Percentiles rank a stretch among this genome's conserved stretches.
These are phyloP conservation scores for Chloropsis cyanopogon DNA, from an alignment of 2,113 vertebrate species.

Conservation along the genomic window DNA sequence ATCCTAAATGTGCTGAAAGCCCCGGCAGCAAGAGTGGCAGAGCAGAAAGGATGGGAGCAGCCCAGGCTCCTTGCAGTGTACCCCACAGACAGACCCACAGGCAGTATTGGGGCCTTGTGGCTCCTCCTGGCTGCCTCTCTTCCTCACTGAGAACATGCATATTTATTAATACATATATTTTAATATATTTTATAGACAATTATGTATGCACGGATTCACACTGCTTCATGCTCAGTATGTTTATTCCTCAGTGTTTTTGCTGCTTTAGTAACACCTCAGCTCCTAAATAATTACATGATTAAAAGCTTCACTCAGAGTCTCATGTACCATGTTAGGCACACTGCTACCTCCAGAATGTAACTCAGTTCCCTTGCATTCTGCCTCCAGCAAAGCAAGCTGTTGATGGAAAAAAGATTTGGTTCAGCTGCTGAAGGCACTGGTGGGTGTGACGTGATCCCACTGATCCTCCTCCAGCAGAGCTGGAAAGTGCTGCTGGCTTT, in stretches of 20 bases:
- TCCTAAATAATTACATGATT: neutral
- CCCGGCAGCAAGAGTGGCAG: neutral
- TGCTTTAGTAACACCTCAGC: neutral
- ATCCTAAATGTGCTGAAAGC: neutral
- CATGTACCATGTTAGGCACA: accelerated
- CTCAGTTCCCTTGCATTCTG: neutral
- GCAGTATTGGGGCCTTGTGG: neutral
- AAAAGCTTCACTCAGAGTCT: neutral
- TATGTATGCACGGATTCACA: neutral
- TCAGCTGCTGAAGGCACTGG: neutral
- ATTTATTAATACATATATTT: neutral
- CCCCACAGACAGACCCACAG: neutral
- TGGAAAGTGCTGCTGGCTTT: neutral
- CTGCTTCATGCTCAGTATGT: neutral
- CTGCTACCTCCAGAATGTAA: neutral
- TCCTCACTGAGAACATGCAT: neutral
- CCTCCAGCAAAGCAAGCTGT: neutral
- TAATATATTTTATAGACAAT: neutral
- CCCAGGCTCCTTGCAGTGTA: neutral
- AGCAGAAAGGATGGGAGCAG: neutral
- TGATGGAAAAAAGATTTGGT: neutral
- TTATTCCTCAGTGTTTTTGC: neutral
- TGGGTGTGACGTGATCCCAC: neutral
- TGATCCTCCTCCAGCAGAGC: neutral
- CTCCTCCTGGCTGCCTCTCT: neutral